These are phyloP conservation scores for Aphrophora alni DNA, from an alignment of 2,888 invertebrate species.

Conservation along the genomic window DNA sequence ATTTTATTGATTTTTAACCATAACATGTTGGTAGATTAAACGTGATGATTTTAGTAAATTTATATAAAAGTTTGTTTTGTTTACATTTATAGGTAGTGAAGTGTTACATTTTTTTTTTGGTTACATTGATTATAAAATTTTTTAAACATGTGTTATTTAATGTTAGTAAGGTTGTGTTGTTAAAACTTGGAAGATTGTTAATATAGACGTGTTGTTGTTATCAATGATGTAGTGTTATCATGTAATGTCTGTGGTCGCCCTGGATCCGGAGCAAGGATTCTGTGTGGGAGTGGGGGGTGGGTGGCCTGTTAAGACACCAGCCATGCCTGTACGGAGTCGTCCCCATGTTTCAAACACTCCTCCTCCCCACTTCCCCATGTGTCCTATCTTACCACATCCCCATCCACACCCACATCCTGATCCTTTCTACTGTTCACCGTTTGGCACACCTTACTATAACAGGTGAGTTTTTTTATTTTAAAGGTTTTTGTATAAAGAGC, in stretches of 20 bases:
- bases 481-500: neutral
- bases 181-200: neutral
- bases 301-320: neutral
- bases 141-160: too few species aligned
- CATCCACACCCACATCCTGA: slow-evolving; percentile 56
- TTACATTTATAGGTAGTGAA: neutral
- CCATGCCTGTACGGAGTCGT: slow-evolving; percentile 24
- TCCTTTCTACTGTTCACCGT: slow-evolving; percentile 64
- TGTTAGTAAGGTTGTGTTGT: neutral
- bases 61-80: too few species aligned
- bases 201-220: slow-evolving; percentile 12
- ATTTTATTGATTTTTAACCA: too few species aligned
- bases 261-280: neutral
- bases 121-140: too few species aligned
- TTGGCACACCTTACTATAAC: slow-evolving; percentile 63
- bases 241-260: slow-evolving; percentile 9
- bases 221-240: slow-evolving; percentile 12
- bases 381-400: slow-evolving; percentile 56
- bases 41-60: neutral
- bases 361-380: slow-evolving; percentile 52
- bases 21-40: neutral
- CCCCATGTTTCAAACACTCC: slow-evolving; percentile 46
- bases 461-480: slow-evolving; percentile 57
- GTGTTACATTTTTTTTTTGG: neutral
- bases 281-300: slow-evolving; percentile 4